Conservation (phyloP, 2,797 vertebrate genomes). For the Enteromius radiatus region DNA sequence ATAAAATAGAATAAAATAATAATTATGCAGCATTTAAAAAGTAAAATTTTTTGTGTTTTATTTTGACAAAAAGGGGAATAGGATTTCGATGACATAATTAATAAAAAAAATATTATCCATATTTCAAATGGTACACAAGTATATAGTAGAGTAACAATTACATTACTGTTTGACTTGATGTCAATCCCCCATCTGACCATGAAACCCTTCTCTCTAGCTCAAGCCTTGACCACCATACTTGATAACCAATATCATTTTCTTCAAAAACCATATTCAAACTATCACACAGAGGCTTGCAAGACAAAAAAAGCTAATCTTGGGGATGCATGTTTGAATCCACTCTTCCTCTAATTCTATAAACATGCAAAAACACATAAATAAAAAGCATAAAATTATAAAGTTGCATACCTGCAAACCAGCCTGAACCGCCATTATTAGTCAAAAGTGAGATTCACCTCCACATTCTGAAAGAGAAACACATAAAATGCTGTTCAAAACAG, state of each 20-base stretch:
- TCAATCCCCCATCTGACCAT: background rate
- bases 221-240: background rate
- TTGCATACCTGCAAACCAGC: conserved; percentile 77
- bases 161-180: background rate
- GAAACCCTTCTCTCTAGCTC: background rate
- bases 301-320: background rate
- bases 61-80: background rate
- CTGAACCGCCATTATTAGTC: conserved; percentile 77
- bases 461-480: conserved; percentile 70
- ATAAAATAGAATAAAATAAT: no score
- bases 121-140: background rate
- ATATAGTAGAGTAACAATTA: background rate
- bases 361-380: conserved; percentile 10
- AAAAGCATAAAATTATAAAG: background rate
- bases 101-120: background rate
- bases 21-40: background rate
- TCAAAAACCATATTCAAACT: background rate
- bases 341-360: background rate
- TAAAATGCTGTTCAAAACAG: background rate
- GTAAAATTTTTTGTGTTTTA: background rate
- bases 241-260: background rate
- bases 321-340: background rate
- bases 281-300: background rate
- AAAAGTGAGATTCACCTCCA: conserved; percentile 70
- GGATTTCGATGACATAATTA: background rate